Base-by-base conservation (phyloP, 2,113 vertebrate genomes). In the Perca flavescens region DNA sequence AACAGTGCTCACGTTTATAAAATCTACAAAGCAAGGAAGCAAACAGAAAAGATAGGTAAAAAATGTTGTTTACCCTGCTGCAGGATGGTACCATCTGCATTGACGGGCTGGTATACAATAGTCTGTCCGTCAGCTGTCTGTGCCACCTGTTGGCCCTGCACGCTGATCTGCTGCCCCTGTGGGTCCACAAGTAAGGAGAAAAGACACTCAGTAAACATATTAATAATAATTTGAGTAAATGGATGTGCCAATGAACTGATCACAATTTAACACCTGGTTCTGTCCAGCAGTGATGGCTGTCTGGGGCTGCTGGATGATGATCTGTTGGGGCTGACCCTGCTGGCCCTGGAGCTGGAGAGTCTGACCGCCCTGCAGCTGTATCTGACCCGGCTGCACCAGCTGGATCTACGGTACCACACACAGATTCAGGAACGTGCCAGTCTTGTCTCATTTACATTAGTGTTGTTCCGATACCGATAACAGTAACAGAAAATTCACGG, bases 261-360 rank as follows among this genome's bases (percentile, higher is more conserved):
- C 11, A 12, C 28, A 28, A 64, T 68, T 1, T 21, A 91, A 91
- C 12, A 99, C 98, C 97, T 99, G 98, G 87, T 96, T 99, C 95
- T 99, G 98, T 84, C 98, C 98, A 11, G 98, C 97, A 0, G 98
- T 99, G 89, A 99, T 97, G 17, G 96, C 98, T 2, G 97, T 96
- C 95, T 99, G 98, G n/a, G 98, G 98, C 94, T 99, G 98, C 91
- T 99, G 98, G 92, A 99, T 99, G 93, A 99, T 99, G 93, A 99
- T 98, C 92, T 99, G 98, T 89, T 99, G 98, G 52, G 98, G 95
- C 85, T 99, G 97, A 74, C 97, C 98, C 93, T 99, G 98, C 91
- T 99, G 98, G 53, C 98, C 96, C 92, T 98, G 97, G 7, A 99
- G 96, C 94, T 99, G 98, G 40, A 99, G 95, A 61, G 98, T 97